These are phyloP conservation scores for Microtus ochrogaster DNA, from an alignment of 2,113 vertebrate species.

Conservation along the genomic window DNA sequence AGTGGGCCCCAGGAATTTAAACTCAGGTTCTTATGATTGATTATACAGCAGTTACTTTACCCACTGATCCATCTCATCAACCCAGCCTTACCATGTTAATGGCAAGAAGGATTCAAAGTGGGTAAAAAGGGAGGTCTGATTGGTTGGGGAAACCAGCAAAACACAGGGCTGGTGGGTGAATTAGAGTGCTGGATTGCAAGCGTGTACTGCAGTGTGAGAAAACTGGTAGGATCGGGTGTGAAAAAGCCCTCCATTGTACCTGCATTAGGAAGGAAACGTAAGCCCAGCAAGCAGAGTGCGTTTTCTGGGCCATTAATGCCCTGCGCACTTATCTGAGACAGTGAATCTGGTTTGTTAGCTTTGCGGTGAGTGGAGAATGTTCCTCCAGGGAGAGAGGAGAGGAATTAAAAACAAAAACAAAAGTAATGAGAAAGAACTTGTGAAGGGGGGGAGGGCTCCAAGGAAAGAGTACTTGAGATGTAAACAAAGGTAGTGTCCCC, in stretches of 20 bases:
- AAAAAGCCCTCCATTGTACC: background rate
- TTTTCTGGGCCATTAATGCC: background rate
- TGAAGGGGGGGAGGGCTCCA: background rate
- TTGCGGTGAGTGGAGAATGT: fast-evolving
- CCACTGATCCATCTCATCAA: background rate
- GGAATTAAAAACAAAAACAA: background rate
- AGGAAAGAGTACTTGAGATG: background rate
- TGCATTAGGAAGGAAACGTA: background rate
- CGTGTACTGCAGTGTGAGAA: fast-evolving
- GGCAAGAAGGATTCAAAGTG: background rate
- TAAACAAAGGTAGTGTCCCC: background rate
- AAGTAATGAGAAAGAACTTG: background rate
- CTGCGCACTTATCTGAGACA: background rate
- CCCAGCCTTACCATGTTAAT: background rate
- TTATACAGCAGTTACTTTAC: background rate
- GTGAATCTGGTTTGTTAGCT: background rate
- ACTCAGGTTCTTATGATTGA: background rate
- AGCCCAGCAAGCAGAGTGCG: background rate
- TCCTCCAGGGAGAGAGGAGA: background rate
- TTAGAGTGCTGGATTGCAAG: background rate
- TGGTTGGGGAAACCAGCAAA: background rate
- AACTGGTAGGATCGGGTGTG: background rate
- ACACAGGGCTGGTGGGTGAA: background rate
- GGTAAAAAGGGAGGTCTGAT: background rate
- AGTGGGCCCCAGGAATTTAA: background rate